Evolutionary conservation across 2,797 vertebrate species (phyloP), one percentile per base, ranked within the genome.

Genomic region (Mionectes olivaceus): DNA sequence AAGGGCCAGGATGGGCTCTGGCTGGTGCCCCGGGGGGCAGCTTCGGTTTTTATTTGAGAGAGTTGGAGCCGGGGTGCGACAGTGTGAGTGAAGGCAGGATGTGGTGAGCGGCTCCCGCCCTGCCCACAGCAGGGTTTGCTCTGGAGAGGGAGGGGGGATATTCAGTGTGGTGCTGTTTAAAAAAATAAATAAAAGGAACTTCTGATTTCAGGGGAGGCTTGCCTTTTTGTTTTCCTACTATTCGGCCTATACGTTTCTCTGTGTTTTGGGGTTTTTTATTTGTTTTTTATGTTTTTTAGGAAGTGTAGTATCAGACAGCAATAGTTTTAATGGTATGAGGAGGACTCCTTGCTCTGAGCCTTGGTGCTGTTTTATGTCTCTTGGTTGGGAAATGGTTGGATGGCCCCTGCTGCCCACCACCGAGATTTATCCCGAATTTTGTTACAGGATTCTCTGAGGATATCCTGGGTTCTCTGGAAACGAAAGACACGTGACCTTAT

Each of bases 281-380:
- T 19, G 14, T 27, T 30, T 23, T 43, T 43, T 43, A 13, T 44
- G 41, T 27, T 49, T n/a, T 33, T 28, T 2, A 12, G 25, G 13
- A n/a, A 43, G 23, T 9, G 11, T 46, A 11, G 5, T 23, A 7
- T 89, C 70, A 67, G 43, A 17, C 8, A 73, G 74, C 27, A 19
- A 0, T 25, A 28, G 33, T 50, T 88, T 13, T 50, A 68, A 12
- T 67, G 1, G 3, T 28, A 4, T 3, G 39, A 65, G 47, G 11
- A 47, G 32, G 13, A 47, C 12, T 41, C 9, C 22, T 46, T 64
- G 5, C 39, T 43, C 32, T 4, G 41, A 80, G 61, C 18, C 43
- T 61, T 33, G 59, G 25, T 65, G 50, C 39, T 37, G 25, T 18
- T 84, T 84, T 50, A 44, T 43, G 24, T 25, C 25, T 46, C 25